Base-by-base conservation (phyloP, 2,888 invertebrate species). In the Cheilosia scutellata region DNA sequence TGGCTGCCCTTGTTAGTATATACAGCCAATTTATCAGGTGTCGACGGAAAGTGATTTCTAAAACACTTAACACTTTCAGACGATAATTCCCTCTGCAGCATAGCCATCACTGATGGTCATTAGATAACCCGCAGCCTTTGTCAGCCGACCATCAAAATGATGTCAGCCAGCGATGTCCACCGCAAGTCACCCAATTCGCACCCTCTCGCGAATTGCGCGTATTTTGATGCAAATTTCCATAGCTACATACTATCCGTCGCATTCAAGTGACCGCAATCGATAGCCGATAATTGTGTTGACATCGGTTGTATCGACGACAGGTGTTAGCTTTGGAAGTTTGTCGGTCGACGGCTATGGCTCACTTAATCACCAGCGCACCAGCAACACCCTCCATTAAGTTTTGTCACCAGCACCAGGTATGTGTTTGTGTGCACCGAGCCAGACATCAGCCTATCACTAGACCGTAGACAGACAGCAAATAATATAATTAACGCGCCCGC, bases 401-500 rank as follows among this genome's bases (percentile, higher is more conserved):
- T 49, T 79, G 58, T 60, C 65, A 57, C 58, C 58, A 47, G 37
- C 60, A 60, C 62, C 62, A 55, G 75, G 68, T 40, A 51, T 11
- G 7, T 11, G 37, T 11, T 11, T 11, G 37, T 37, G 9, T 37
- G 37, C 7, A 16, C 33, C 11, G 11, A 51, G 51, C 53, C 25
- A 49, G 62, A 44, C 71, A 29, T 47, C 44, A 16, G 51, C 42
- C 57, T 76, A 57, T 70, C 76, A 63, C 42, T 44, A 76, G 71
- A 82, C 72, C 72, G 49, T 68, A 83, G 78, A 78, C 83, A 74
- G 78, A 83, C 62, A 51, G 63, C 78, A 78, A 78, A 83, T 74
- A 78, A 58, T 83, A 72, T 83, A 72, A 72, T 83, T 66, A 78
- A 66, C 60, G n/a, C 16, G 44, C n/a, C 25, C 5, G 37, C 9